Evolutionary conservation across 1,140 invertebrate species (phyloP), one percentile per base, ranked within the genome.

Genomic region (Rhyacophila brunnea): DNA sequence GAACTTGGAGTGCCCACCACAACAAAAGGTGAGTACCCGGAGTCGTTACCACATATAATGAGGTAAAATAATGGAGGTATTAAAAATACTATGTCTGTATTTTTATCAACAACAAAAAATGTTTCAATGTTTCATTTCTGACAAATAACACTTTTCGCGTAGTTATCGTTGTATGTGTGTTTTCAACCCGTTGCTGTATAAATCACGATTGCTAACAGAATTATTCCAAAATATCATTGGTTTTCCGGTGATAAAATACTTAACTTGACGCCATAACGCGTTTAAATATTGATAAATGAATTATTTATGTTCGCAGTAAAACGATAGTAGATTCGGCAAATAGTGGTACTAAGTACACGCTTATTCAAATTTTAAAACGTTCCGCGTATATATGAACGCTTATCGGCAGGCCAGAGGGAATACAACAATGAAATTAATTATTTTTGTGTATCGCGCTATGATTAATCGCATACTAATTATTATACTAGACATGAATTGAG

Each of bases 221-320:
- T 62, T 56, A 62, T 64, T 64, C 57, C 55, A 23, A 43, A 59
- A 51, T 56, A 64, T 48, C 62, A 59, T 64, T 64, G 60, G 52
- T 59, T 59, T 44, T 36, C 6, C 9, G 17, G 28, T 48, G 57
- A 59, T 59, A 59, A 59, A 59, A 59, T 59, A 53, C 57, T 59
- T 59, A 59, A 40, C 19, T 32, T 35, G 17, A 18, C 6, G n/a
- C 43, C 10, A 15, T 20, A 19, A 15, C 17, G 18, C 3, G 14
- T 19, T 17, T 19, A 45, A 45, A 45, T 45, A 45, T 45, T 45
- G 43, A 45, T 45, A 45, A 45, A 45, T 45, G 13, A 45, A 45
- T 45, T 45, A 28, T 28, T 28, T 45, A 19, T 20, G 43, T 28
- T 5, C 43, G 9, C 43, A 40, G 43, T 45, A 19, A 19, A 45